phyloP scores from a whole-genome alignment of 1,140 invertebrate species.

The Drosophila ohnishii region DNA sequence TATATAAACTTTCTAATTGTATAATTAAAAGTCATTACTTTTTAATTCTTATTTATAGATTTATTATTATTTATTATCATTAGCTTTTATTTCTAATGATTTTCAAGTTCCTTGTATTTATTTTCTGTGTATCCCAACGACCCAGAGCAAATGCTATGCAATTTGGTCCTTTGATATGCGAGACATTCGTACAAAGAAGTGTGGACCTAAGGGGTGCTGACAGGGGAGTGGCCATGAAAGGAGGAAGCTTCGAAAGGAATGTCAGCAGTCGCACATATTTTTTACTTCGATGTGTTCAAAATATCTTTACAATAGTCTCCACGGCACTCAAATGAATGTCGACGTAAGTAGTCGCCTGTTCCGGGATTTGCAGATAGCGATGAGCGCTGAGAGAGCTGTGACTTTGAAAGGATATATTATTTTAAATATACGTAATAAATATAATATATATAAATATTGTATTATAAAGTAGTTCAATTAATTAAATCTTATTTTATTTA shows the following conservation, averaged over 20 bases:
- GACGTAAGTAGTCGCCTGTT: conserved; percentile 48
- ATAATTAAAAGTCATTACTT: too few relatives aligned
- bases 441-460: neutral
- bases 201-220: neutral
- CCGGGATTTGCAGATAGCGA: conserved; percentile 23
- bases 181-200: conserved; percentile 15
- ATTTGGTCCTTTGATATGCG: conserved; percentile 56
- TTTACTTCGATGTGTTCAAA: conserved; percentile 61
- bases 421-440: neutral
- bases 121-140: neutral
- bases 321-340: conserved; percentile 70
- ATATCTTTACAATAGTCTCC: conserved; percentile 66
- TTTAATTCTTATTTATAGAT: too few relatives aligned
- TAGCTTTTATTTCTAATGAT: neutral
- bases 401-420: neutral
- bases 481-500: too few relatives aligned
- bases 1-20: too few relatives aligned
- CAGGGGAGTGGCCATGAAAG: conserved; percentile 1
- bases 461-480: too few relatives aligned
- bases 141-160: conserved; percentile 48
- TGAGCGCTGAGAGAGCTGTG: conserved; percentile 19
- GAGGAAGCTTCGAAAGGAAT: conserved; percentile 16
- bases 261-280: conserved; percentile 50
- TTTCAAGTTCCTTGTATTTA: neutral
- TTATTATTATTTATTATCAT: neutral